phyloP scores from a whole-genome alignment of 2,888 invertebrate species.

The Oscheius onirici region DNA sequence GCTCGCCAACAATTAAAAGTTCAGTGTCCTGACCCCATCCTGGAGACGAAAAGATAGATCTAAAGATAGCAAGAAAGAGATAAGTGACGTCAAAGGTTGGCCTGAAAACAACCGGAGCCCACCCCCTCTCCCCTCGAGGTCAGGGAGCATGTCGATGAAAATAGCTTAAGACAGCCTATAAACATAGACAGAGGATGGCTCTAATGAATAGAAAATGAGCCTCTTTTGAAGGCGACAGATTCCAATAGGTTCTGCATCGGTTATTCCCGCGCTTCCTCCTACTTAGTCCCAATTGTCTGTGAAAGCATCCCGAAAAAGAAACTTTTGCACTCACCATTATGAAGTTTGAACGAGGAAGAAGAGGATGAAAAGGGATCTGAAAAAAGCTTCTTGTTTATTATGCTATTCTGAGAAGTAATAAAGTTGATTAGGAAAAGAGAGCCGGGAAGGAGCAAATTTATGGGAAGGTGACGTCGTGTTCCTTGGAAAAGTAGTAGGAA shows the following conservation, averaged over 20 bases:
- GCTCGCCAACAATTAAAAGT: too few relatives aligned
- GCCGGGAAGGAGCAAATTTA: neutral
- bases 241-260: neutral
- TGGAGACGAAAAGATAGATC: too few relatives aligned
- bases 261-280: neutral
- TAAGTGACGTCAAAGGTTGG: too few relatives aligned
- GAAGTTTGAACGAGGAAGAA: constrained; percentile 5
- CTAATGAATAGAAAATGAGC: constrained; percentile 21
- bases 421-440: neutral
- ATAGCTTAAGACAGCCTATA: too few relatives aligned
- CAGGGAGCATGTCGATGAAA: too few relatives aligned
- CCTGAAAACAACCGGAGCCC: too few relatives aligned
- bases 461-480: too few relatives aligned
- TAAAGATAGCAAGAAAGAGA: too few relatives aligned
- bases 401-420: constrained; percentile 1
- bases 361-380: neutral
- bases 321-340: constrained; percentile 17
- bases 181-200: neutral
- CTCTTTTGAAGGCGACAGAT: neutral
- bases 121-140: too few relatives aligned
- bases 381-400: too few relatives aligned
- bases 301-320: neutral
- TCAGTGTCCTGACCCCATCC: too few relatives aligned
- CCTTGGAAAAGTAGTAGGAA: too few relatives aligned
- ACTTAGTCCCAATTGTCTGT: neutral